These are phyloP conservation scores for Amblyopsis hoosieri DNA, from an alignment of 2,797 vertebrate species.

Conservation along the genomic window DNA sequence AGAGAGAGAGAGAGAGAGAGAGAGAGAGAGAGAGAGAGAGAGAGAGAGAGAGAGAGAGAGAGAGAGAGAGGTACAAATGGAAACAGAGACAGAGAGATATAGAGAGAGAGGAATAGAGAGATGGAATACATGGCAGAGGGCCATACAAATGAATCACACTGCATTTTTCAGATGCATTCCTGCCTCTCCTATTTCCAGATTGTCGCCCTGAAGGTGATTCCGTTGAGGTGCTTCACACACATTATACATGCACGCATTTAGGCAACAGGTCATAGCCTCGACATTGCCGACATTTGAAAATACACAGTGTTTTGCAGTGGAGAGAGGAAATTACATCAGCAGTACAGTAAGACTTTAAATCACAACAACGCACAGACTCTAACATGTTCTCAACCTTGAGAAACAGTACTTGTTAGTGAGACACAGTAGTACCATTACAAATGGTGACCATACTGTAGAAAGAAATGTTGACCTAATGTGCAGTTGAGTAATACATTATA, in stretches of 20 bases:
- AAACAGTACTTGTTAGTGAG: too few relatives aligned
- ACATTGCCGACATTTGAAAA: not conserved
- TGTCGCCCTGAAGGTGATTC: constrained; percentile 1
- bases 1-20: too few relatives aligned
- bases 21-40: not conserved
- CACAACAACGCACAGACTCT: too few relatives aligned
- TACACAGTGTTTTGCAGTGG: too few relatives aligned
- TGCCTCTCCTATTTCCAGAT: constrained; percentile 20
- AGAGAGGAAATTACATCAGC: too few relatives aligned
- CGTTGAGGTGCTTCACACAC: too few relatives aligned
- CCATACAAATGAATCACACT: constrained; percentile 28
- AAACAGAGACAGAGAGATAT: not conserved
- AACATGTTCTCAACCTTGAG: too few relatives aligned
- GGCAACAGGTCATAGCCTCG: not conserved
- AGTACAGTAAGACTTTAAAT: too few relatives aligned
- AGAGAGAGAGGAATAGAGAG: not conserved
- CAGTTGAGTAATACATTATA: too few relatives aligned
- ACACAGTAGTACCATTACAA: too few relatives aligned
- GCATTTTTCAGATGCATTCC: constrained; percentile 41
- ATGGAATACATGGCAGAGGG: constrained; percentile 34
- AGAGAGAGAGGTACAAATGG: not conserved
- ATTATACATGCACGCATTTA: not conserved
- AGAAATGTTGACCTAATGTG: too few relatives aligned
- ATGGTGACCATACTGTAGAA: too few relatives aligned
- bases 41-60: constrained; percentile 15